These are phyloP conservation scores for Porites cylindrica DNA, from an alignment of 92 coral and sea anemone genomes.

Conservation along the genomic window DNA sequence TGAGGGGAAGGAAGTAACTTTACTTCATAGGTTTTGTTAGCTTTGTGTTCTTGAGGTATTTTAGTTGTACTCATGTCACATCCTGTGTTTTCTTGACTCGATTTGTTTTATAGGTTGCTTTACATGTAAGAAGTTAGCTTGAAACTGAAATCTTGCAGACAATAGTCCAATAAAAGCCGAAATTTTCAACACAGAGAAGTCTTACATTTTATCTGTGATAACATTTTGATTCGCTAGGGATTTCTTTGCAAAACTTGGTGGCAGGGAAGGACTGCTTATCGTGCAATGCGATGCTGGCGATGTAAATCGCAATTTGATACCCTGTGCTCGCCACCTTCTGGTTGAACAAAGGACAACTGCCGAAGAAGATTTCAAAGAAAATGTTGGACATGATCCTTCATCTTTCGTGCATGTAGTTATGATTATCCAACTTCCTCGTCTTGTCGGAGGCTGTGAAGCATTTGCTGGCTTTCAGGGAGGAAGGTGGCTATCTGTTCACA, in stretches of 20 bases:
- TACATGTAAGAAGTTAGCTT: too few species aligned
- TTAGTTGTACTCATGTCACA: too few species aligned
- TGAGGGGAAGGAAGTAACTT: too few species aligned
- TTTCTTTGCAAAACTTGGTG: slow-evolving; percentile 82
- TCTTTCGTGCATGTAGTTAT: slow-evolving; percentile 75
- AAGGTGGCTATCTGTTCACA: slow-evolving; percentile 84
- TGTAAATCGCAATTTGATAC: slow-evolving; percentile 73
- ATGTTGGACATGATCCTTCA: slow-evolving; percentile 14
- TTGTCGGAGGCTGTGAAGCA: slow-evolving; percentile 79
- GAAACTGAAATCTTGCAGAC: too few species aligned
- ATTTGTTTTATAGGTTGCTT: too few species aligned
- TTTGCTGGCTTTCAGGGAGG: slow-evolving; percentile 92
- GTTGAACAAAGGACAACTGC: slow-evolving; percentile 69
- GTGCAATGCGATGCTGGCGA: slow-evolving; percentile 51
- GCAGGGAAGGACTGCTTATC: slow-evolving; percentile 77
- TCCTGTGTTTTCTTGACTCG: too few species aligned
- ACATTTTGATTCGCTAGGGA: slow-evolving; percentile 47
- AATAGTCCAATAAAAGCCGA: too few species aligned
- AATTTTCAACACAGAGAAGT: too few species aligned
- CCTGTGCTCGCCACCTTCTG: slow-evolving; percentile 91
- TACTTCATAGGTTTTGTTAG: too few species aligned
- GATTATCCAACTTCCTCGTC: slow-evolving; percentile 85
- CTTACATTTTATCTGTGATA: too few species aligned
- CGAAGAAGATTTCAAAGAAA: slow-evolving; percentile 50
- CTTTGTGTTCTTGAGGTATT: too few species aligned